These are phyloP conservation scores for Sebastes wilsoni DNA, from an alignment of 2,797 vertebrate species.

Conservation along the genomic window DNA sequence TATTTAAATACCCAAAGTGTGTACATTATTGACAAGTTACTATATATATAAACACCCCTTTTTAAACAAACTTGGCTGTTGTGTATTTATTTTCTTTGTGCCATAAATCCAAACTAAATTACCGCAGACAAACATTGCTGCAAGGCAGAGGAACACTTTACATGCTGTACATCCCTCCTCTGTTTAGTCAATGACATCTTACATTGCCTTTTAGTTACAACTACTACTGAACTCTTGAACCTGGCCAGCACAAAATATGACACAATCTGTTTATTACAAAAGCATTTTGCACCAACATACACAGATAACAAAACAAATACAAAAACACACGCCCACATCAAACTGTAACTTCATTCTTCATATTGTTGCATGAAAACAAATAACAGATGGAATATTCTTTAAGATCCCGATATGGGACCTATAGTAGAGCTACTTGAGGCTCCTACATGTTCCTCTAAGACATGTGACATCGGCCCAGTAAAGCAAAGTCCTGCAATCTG, in stretches of 20 bases:
- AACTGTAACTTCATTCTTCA: background rate
- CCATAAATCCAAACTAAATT: background rate
- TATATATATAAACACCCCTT: background rate
- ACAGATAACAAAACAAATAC: background rate
- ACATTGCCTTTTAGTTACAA: too few species aligned
- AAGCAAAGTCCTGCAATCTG: background rate
- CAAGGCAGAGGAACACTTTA: too few species aligned
- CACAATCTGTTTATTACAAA: background rate
- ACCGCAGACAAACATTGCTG: background rate
- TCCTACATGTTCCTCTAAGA: background rate
- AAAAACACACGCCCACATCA: background rate
- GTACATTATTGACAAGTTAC: too few species aligned
- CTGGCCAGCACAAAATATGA: background rate
- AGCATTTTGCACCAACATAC: background rate
- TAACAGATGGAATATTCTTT: background rate
- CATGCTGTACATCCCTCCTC: too few species aligned
- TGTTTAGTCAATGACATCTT: too few species aligned
- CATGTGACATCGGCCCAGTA: background rate
- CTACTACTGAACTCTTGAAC: background rate
- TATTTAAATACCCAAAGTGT: background rate
- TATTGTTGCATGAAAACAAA: conserved; percentile 18
- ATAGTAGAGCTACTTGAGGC: too few species aligned
- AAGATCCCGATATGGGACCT: background rate
- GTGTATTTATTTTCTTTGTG: background rate
- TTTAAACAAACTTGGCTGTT: background rate